Percentiles rank a stretch among this genome's conserved stretches.
Evolutionary conservation across 2,888 invertebrate species (phyloP).

Genomic region (Tipula vernalis): DNA sequence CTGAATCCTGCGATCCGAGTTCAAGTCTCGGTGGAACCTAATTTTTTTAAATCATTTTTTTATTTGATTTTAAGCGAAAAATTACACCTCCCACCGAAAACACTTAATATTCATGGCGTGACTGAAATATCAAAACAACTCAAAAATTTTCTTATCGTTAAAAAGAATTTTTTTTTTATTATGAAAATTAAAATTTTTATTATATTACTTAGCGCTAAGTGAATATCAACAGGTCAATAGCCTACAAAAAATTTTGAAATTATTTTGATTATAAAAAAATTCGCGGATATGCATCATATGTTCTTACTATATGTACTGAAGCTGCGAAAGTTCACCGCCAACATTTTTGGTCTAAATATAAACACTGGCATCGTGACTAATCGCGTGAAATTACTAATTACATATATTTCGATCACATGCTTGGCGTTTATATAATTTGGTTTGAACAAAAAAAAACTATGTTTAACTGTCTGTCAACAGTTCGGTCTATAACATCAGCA

Average conservation of each 20-base stretch:
- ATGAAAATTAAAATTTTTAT: neutral
- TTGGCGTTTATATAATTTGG: neutral
- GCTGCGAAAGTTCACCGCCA: neutral
- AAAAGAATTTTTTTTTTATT: neutral
- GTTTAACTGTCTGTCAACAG: neutral
- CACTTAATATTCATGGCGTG: neutral
- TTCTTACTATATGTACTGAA: too few species aligned
- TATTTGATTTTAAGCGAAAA: neutral
- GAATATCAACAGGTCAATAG: neutral
- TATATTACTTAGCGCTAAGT: neutral
- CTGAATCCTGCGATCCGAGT: conserved; percentile 11
- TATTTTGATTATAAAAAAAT: neutral
- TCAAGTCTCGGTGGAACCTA: conserved; percentile 10
- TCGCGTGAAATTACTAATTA: neutral
- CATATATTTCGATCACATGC: neutral
- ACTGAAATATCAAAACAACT: neutral
- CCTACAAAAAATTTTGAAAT: neutral
- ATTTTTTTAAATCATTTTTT: neutral
- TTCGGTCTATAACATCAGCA: neutral
- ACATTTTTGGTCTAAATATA: neutral
- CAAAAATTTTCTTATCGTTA: neutral
- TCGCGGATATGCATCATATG: neutral
- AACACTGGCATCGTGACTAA: neutral
- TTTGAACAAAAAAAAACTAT: neutral
- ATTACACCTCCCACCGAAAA: neutral